Evolutionary conservation across 2,797 vertebrate species (phyloP).

Genomic region (Scleropages formosus): DNA sequence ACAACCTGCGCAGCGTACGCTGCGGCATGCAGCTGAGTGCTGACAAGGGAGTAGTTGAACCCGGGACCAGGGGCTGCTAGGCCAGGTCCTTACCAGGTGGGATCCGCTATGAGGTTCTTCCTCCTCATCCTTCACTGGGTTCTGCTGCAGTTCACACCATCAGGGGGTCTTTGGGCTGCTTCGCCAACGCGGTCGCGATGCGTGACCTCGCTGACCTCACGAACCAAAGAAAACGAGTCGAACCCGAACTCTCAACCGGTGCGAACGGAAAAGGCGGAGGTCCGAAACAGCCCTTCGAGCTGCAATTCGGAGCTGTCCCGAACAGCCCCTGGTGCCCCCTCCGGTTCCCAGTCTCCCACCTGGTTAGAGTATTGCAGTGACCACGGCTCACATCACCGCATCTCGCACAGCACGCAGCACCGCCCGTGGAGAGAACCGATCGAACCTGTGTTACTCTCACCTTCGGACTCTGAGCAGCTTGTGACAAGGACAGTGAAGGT

Average conservation of each 20-base stretch:
- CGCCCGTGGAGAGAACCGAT: not conserved
- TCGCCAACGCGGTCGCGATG: too few species aligned
- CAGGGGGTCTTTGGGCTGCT: too few species aligned
- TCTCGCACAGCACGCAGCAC: not conserved
- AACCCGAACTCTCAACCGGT: not conserved
- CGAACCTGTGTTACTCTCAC: slow-evolving; percentile 62
- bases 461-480: slow-evolving; percentile 75
- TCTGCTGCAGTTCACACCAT: not conserved
- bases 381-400: not conserved
- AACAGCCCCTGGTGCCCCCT: not conserved
- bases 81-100: not conserved
- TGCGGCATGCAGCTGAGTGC: too few species aligned
- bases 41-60: not conserved
- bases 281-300: not conserved
- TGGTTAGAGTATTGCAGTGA: slow-evolving; percentile 7
- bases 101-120: not conserved
- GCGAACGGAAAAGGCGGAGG: not conserved
- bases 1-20: too few species aligned
- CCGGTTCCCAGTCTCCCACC: not conserved
- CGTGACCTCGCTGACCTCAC: too few species aligned
- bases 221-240: too few species aligned
- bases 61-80: slow-evolving; percentile 1
- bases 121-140: not conserved
- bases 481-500: slow-evolving; percentile 79
- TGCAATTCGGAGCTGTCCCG: not conserved